Conservation (phyloP, 2,797 vertebrate species). For the Podarcis lilfordi region DNA sequence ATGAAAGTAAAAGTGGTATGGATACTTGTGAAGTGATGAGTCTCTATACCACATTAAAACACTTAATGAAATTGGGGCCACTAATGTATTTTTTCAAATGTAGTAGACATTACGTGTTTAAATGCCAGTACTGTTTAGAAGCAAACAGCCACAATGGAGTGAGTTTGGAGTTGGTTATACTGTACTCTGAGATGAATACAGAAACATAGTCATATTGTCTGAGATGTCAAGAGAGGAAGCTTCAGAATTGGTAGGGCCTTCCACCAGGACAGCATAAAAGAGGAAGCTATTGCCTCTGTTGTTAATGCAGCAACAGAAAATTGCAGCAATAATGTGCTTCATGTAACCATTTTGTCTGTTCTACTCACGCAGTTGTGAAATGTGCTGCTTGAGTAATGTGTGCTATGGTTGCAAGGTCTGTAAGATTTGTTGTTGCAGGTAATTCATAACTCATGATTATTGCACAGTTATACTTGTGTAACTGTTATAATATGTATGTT, state of each 20-base stretch:
- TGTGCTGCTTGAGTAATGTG: neutral
- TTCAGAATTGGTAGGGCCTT: neutral
- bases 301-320: neutral
- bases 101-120: neutral
- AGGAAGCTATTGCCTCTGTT: neutral
- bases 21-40: too few species aligned
- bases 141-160: neutral
- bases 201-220: neutral
- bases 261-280: neutral
- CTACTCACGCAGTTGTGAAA: neutral
- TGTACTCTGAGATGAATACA: neutral
- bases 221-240: too few species aligned
- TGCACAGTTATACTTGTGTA: neutral
- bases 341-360: neutral
- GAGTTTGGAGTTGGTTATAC: neutral
- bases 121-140: neutral
- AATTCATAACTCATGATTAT: neutral
- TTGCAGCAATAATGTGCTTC: neutral
- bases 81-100: neutral
- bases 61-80: too few species aligned
- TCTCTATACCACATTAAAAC: too few species aligned
- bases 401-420: neutral
- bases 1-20: too few species aligned
- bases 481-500: neutral
- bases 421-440: neutral